A percentile compares a stretch with the other conserved stretches of the same genome.
phyloP scores from a whole-genome alignment of 2,888 invertebrate species.

The Ormyrus nitidulus region DNA sequence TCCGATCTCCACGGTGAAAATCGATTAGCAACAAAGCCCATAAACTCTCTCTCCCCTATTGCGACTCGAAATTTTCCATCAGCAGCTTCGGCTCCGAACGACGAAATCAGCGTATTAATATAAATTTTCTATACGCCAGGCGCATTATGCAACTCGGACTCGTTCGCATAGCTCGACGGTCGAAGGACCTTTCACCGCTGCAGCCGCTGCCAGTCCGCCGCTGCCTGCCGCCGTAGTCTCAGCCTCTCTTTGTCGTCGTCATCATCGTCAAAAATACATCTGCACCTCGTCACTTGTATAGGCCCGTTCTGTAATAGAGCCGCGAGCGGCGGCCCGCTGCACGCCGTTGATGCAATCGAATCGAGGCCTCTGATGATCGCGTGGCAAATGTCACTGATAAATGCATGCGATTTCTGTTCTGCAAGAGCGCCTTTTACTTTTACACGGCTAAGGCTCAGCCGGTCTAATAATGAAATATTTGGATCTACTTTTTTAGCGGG shows the following conservation, averaged over 20 bases:
- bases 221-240: not conserved
- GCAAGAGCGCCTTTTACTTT: too few relatives aligned
- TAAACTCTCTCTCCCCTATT: too few relatives aligned
- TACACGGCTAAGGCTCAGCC: too few relatives aligned
- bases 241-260: conserved; percentile 56
- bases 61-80: conserved; percentile 10
- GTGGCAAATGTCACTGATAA: conserved; percentile 60
- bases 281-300: conserved; percentile 53
- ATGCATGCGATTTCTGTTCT: conserved; percentile 45
- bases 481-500: too few relatives aligned
- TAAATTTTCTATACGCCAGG: conserved; percentile 37
- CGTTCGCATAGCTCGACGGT: conserved; percentile 42
- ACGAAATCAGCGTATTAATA: conserved; percentile 50
- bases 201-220: not conserved
- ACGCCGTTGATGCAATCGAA: conserved; percentile 54
- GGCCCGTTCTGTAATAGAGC: conserved; percentile 23
- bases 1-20: not conserved
- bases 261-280: conserved; percentile 58
- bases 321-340: not conserved
- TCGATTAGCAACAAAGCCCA: not conserved
- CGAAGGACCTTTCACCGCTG: conserved; percentile 55
- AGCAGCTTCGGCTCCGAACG: not conserved
- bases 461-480: too few relatives aligned
- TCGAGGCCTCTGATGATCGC: conserved; percentile 49
- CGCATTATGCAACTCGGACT: conserved; percentile 47